A percentile compares a stretch with the other conserved stretches of the same genome.
Evolutionary conservation across 2,888 invertebrate genomes (phyloP).

Genomic region (Epirrhoe tristata): DNA sequence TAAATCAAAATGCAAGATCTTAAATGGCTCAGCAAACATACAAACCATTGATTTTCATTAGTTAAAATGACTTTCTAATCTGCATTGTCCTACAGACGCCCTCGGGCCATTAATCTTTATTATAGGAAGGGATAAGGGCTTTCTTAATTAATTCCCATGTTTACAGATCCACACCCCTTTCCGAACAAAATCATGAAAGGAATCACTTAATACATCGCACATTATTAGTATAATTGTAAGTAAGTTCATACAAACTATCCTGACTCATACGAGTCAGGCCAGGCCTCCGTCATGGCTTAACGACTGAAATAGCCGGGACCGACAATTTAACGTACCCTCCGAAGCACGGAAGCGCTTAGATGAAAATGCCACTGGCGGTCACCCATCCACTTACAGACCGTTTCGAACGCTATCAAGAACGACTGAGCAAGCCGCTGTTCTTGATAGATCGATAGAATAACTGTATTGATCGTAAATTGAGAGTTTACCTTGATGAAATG

Average conservation of each 20-base stretch:
- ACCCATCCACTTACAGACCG: too few relatives aligned
- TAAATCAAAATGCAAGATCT: slow-evolving; percentile 2
- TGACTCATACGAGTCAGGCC: too few relatives aligned
- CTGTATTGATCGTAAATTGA: neutral
- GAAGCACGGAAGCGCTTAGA: too few relatives aligned
- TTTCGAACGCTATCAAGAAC: too few relatives aligned
- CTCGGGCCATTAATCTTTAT: slow-evolving; percentile 25
- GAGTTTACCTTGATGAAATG: neutral
- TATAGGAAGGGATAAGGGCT: slow-evolving; percentile 23
- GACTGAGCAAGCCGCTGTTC: too few relatives aligned
- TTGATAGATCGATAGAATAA: too few relatives aligned
- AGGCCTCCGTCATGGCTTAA: too few relatives aligned
- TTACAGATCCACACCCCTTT: slow-evolving; percentile 15
- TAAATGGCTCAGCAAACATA: neutral
- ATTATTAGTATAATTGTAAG: neutral
- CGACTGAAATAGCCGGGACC: too few relatives aligned
- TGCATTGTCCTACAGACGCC: slow-evolving; percentile 17
- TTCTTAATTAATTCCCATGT: slow-evolving; percentile 22
- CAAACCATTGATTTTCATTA: slow-evolving; percentile 26
- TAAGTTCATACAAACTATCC: too few relatives aligned
- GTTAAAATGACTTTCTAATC: slow-evolving; percentile 25
- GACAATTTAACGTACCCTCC: too few relatives aligned
- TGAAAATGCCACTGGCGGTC: too few relatives aligned
- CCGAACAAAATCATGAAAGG: slow-evolving; percentile 2
- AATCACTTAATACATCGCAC: neutral